A percentile compares a stretch with the other conserved stretches of the same genome.
Conservation (phyloP, 2,888 invertebrate species). For the Synergus gifuensis region DNA sequence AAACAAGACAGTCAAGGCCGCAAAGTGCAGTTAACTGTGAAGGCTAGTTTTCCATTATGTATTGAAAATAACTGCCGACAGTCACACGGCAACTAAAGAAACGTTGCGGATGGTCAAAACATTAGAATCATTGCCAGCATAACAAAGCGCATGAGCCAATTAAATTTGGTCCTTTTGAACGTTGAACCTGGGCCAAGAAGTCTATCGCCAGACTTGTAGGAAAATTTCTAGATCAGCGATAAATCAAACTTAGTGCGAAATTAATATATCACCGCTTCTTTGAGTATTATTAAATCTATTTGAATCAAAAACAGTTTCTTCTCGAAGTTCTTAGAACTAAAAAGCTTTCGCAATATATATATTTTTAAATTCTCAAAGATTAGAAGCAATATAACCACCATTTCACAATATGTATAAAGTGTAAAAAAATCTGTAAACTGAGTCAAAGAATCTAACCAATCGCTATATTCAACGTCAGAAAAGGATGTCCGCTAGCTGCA, state of each 20-base stretch:
- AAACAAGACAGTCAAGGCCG: conserved; percentile 20
- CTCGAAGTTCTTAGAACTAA: not conserved
- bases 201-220: not conserved
- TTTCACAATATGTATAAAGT: not conserved
- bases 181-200: conserved; percentile 28
- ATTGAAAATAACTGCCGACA: conserved; percentile 18
- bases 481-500: not conserved
- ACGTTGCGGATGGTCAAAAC: conserved; percentile 32
- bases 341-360: not conserved
- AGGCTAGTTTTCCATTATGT: conserved; percentile 6
- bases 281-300: not conserved
- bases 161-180: not conserved
- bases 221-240: not conserved
- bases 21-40: conserved; percentile 35
- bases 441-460: not conserved
- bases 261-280: not conserved
- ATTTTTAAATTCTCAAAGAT: not conserved
- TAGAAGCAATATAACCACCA: not conserved
- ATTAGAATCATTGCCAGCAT: conserved; percentile 11
- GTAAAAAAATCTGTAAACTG: not conserved
- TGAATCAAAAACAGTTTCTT: not conserved
- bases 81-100: conserved; percentile 22
- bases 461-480: not conserved
- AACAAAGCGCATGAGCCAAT: not conserved
- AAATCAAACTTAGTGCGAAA: not conserved